Conservation (phyloP, 2,888 invertebrate species). For the Calliphora vomitoria region DNA sequence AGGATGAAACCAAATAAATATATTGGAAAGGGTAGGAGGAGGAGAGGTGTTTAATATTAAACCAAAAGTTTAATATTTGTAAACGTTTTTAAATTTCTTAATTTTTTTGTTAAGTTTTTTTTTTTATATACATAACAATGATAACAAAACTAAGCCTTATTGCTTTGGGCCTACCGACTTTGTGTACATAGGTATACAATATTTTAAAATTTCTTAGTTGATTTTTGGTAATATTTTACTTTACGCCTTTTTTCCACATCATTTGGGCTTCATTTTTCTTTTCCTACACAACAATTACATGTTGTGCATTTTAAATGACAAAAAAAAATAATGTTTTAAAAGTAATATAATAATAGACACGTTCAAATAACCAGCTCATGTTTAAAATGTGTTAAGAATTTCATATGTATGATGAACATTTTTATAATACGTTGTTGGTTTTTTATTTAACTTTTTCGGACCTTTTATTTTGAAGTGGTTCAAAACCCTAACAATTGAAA, state of each 20-base stretch:
- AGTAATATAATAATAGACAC: conserved; percentile 51
- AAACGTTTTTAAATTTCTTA: conserved; percentile 38
- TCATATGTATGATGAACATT: conserved; percentile 18
- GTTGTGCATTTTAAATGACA: conserved; percentile 61
- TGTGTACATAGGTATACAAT: background rate
- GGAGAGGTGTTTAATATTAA: background rate
- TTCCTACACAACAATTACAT: conserved; percentile 18
- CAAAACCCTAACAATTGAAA: conserved; percentile 32
- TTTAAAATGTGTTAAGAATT: conserved; percentile 66
- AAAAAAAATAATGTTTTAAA: background rate
- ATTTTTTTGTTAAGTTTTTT: background rate
- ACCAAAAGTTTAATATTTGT: conserved; percentile 22
- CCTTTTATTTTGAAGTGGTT: conserved; percentile 19
- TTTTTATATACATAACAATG: background rate
- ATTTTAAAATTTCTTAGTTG: conserved; percentile 28
- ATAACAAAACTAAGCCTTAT: background rate
- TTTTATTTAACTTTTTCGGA: conserved; percentile 19
- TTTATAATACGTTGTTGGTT: background rate
- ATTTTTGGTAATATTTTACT: conserved; percentile 57
- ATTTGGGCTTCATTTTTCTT: conserved; percentile 3
- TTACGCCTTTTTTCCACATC: conserved; percentile 25
- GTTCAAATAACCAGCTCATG: conserved; percentile 62
- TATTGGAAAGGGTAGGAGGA: background rate
- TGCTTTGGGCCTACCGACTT: background rate
- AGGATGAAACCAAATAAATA: conserved; percentile 9